These are phyloP conservation scores for Ispidina picta DNA, from an alignment of 2,797 vertebrate genomes.

Conservation along the genomic window DNA sequence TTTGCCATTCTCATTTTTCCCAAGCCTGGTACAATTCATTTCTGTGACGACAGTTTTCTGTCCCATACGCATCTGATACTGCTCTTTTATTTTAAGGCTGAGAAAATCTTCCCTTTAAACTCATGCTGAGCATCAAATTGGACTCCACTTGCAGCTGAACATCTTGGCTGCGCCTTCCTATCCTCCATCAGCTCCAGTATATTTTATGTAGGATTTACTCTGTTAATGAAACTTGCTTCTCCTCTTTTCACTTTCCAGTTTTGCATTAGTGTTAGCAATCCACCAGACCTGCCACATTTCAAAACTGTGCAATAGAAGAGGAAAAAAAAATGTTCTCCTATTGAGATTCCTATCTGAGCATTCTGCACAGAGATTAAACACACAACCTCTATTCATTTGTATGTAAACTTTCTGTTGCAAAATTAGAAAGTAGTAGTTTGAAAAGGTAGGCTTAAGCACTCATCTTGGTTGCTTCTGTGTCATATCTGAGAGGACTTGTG, in stretches of 20 bases:
- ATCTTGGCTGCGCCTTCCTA: slow-evolving; percentile 40
- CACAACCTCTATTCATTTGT: neutral
- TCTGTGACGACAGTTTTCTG: slow-evolving; percentile 51
- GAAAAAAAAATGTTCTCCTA: neutral
- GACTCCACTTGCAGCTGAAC: slow-evolving; percentile 67
- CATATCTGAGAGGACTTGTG: neutral
- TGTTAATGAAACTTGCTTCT: slow-evolving; percentile 38
- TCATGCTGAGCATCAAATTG: slow-evolving; percentile 66
- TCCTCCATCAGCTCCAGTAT: slow-evolving; percentile 25
- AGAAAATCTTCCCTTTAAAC: slow-evolving; percentile 71
- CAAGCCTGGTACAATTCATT: slow-evolving; percentile 40
- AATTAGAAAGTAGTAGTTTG: neutral
- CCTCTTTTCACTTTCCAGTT: neutral
- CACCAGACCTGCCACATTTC: neutral
- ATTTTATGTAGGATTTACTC: slow-evolving; percentile 45
- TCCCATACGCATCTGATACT: slow-evolving; percentile 34
- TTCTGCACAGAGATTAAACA: neutral
- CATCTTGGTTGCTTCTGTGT: neutral
- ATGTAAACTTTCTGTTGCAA: neutral
- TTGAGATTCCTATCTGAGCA: neutral
- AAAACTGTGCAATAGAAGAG: neutral
- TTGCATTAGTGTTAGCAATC: neutral
- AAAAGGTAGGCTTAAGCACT: neutral
- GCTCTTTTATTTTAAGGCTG: slow-evolving; percentile 71
- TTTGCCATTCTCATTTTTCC: slow-evolving; percentile 40